Conservation (phyloP, 2,113 vertebrate species). For the Rattus rattus region DNA sequence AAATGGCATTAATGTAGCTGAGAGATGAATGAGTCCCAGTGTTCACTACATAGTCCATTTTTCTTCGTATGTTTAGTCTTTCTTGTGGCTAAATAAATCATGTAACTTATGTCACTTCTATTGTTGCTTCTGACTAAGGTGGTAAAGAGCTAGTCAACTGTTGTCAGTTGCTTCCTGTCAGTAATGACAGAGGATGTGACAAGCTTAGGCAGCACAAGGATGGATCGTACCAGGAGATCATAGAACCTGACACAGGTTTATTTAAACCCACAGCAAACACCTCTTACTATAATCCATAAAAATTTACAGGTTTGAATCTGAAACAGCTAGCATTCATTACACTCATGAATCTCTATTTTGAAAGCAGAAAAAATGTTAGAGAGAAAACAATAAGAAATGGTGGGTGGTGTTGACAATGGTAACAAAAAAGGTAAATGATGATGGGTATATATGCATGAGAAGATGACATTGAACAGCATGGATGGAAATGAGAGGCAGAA, state of each 20-base stretch:
- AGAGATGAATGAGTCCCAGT: not conserved
- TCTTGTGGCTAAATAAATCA: not conserved
- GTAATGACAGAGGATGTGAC: not conserved
- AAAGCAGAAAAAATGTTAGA: conserved; percentile 18
- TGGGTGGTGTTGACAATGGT: not conserved
- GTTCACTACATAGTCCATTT: not conserved
- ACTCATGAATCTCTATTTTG: not conserved
- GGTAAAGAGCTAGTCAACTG: not conserved
- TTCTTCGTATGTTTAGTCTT: not conserved
- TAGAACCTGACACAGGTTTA: not conserved
- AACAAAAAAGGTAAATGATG: not conserved
- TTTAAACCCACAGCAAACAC: not conserved
- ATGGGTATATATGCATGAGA: not conserved
- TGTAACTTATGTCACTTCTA: not conserved
- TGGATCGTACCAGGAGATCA: not conserved
- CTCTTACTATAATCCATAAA: not conserved
- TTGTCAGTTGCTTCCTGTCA: not conserved
- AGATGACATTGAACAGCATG: not conserved
- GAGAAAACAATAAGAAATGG: not conserved
- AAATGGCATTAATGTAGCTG: not conserved
- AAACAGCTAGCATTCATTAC: not conserved
- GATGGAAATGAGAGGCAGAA: not conserved
- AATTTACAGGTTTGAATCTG: not conserved
- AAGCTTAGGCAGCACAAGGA: not conserved
- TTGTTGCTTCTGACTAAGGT: not conserved